Percentiles rank a stretch among this genome's conserved stretches.
These are phyloP conservation scores for Erpetoichthys calabaricus DNA, from an alignment of 2,797 vertebrate genomes.

Conservation along the genomic window DNA sequence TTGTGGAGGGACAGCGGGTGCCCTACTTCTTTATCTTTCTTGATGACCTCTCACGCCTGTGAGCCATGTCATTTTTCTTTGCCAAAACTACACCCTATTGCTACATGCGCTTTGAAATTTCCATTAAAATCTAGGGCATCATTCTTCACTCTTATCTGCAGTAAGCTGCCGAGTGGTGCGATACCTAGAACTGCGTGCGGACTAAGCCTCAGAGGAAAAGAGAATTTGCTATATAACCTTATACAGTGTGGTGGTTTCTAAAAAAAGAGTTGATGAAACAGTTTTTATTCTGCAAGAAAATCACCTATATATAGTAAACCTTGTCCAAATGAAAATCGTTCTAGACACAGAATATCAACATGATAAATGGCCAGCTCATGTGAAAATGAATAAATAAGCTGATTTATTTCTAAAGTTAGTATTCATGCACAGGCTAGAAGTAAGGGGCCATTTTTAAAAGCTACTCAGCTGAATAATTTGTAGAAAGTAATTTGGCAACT, in stretches of 20 bases:
- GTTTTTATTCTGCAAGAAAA: neutral
- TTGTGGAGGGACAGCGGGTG: slow-evolving; percentile 31
- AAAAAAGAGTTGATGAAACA: neutral
- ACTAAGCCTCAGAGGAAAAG: slow-evolving; percentile 37
- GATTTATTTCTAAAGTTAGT: no score
- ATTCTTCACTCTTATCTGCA: slow-evolving; percentile 59
- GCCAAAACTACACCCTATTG: slow-evolving; percentile 45
- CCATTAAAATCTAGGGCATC: slow-evolving; percentile 57
- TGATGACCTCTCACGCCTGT: slow-evolving; percentile 48
- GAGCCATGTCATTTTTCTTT: slow-evolving; percentile 54
- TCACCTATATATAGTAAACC: no score
- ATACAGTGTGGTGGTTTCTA: neutral
- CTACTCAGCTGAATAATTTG: no score
- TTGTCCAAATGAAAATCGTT: no score
- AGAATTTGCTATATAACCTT: neutral
- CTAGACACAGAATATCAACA: no score
- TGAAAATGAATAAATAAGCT: no score
- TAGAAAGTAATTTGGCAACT: no score
- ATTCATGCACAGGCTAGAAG: no score
- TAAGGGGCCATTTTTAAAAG: no score
- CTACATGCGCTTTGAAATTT: slow-evolving; percentile 39
- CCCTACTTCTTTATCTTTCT: slow-evolving; percentile 52
- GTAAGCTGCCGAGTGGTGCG: slow-evolving; percentile 34
- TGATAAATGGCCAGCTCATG: no score
- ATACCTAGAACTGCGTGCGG: slow-evolving; percentile 34